phyloP scores from a whole-genome alignment of 1,140 invertebrate genomes.

The Aphelenchoides fujianensis region DNA sequence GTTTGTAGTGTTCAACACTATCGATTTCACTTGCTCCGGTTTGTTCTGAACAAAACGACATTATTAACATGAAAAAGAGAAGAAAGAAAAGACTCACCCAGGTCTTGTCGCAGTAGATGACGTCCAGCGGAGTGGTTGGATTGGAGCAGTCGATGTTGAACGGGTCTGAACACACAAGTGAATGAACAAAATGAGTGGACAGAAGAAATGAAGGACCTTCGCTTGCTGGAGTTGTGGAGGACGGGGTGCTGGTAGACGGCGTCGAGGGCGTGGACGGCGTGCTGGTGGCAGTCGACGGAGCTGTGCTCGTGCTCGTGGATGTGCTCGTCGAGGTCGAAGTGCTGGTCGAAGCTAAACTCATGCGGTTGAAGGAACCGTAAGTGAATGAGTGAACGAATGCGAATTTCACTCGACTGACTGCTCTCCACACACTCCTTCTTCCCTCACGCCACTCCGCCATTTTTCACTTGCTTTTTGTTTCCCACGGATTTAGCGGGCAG shows the following conservation, averaged over 20 bases:
- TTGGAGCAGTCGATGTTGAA: neutral
- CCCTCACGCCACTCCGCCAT: neutral
- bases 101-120: neutral
- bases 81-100: neutral
- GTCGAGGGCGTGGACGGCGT: too few relatives aligned
- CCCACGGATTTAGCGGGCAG: slow-evolving; percentile 10
- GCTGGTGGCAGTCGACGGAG: neutral
- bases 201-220: neutral
- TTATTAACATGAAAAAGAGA: too few relatives aligned
- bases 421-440: too few relatives aligned
- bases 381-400: too few relatives aligned
- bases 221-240: neutral
- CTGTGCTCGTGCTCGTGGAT: neutral
- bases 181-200: neutral
- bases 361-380: too few relatives aligned
- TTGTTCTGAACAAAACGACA: neutral
- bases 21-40: neutral
- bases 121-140: neutral
- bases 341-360: too few relatives aligned
- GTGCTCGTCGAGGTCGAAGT: neutral
- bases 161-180: neutral
- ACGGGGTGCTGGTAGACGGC: neutral
- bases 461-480: slow-evolving; percentile 6
- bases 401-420: too few relatives aligned
- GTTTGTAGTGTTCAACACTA: neutral